Base-by-base conservation (phyloP, 2,113 vertebrate species). In the Salvelinus sp. region DNA sequence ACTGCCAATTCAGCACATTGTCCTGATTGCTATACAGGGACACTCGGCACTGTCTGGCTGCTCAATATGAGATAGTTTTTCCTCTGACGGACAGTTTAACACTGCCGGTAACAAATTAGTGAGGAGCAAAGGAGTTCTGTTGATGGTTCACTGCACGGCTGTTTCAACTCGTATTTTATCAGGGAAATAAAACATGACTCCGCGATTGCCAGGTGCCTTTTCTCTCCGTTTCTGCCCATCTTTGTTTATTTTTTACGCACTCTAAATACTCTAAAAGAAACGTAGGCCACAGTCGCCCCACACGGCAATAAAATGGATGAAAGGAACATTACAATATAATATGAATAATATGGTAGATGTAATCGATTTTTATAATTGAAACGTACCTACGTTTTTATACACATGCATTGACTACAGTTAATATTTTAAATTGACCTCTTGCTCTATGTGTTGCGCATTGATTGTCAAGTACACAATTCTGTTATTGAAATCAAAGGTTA, bases 1-100 rank as follows among this genome's bases (percentile, higher is more conserved):
- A 97, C 94, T 97, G 96, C 92, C 94, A 93, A 96, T 97, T 98
- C 97, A 99, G 98, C 98, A 98, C 95, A 97, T 96, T 95, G 94
- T 96, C 93, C 94, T 92, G 91, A 91, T 92, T 92, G 95, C 95
- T 96, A 94, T 94, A 94, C 95, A 94, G 93, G 95, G 95, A 93
- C 94, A 88, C 93, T 92, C 90, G 88, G 91, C 93, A n/a, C n/a
- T n/a, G n/a, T n/a, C n/a, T n/a, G n/a, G n/a, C n/a, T n/a, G n/a
- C n/a, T n/a, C n/a, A n/a, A n/a, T n/a, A n/a, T n/a, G n/a, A 93
- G 77, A 72, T 23, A 47, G 85, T 87, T 88, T 80, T 91, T 23
- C 81, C 81, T 90, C 74, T 83, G 79, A 68, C 84, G 82, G 86
- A 78, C 84, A 28, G 79, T 78, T 76, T 77, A 79, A 85, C 86